A percentile compares a stretch with the other conserved stretches of the same genome.
These are phyloP conservation scores for Flexamia atlantica DNA, from an alignment of 2,888 invertebrate genomes.

Conservation along the genomic window DNA sequence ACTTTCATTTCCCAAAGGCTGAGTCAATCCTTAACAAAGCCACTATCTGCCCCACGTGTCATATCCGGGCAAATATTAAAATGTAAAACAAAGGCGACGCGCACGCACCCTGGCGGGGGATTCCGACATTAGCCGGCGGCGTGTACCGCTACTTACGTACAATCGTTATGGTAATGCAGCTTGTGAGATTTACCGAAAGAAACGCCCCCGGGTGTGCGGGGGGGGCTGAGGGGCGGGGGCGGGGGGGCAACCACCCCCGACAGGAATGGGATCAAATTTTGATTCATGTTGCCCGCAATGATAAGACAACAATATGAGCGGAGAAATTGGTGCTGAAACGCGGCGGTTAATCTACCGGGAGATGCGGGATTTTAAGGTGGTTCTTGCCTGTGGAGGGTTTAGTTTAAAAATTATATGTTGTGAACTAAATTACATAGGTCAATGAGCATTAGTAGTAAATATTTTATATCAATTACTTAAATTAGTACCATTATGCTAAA, in stretches of 20 bases:
- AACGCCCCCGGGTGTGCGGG: constrained; percentile 48
- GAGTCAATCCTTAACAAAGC: constrained; percentile 59
- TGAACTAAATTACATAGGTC: too few relatives aligned
- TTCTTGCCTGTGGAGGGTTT: too few relatives aligned
- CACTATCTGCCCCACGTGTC: constrained; percentile 58
- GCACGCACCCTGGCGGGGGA: constrained; percentile 58
- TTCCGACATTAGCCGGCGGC: constrained; percentile 44
- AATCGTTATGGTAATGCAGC: constrained; percentile 62
- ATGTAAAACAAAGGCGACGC: constrained; percentile 61
- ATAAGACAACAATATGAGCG: constrained; percentile 51
- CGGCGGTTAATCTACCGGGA: background rate
- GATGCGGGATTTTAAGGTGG: background rate
- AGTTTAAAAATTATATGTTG: too few relatives aligned
- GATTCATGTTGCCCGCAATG: constrained; percentile 59
- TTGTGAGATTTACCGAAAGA: constrained; percentile 62
- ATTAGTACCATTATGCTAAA: too few relatives aligned
- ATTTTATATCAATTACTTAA: too few relatives aligned
- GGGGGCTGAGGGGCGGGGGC: background rate
- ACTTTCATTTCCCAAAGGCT: constrained; percentile 60
- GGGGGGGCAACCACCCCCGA: background rate
- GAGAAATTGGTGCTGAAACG: constrained; percentile 23
- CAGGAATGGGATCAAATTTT: constrained; percentile 52
- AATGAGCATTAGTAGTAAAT: too few relatives aligned
- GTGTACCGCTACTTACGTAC: constrained; percentile 58
- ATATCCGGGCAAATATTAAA: constrained; percentile 61